Evolutionary conservation across 2,888 invertebrate genomes (phyloP).

Genomic region (Anticlea derivata): DNA sequence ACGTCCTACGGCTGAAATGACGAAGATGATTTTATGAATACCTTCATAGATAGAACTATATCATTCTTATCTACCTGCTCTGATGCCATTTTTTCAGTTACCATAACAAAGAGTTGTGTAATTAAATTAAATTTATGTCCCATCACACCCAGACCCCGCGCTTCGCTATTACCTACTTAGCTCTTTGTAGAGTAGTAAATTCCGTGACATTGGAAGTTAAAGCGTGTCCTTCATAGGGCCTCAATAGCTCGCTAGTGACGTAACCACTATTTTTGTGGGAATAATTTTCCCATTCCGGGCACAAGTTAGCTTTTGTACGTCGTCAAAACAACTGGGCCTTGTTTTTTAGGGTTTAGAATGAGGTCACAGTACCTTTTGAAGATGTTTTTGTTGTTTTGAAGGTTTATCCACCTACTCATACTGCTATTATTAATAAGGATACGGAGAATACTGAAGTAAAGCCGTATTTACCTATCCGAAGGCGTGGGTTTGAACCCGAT

Average conservation of each 20-base stretch:
- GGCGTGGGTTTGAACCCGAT: no score
- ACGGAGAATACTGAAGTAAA: no score
- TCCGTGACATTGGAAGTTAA: conserved; percentile 10
- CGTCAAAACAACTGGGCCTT: conserved; percentile 16
- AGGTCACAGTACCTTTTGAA: conserved; percentile 1
- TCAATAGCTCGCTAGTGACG: conserved; percentile 10
- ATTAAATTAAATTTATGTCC: no score
- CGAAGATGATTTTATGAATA: no score
- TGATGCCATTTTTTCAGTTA: no score
- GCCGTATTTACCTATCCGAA: no score
- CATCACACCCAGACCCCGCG: background rate
- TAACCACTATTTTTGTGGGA: conserved; percentile 21
- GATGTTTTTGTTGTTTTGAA: conserved; percentile 7
- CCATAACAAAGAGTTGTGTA: no score
- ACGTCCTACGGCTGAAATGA: no score
- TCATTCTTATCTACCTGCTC: no score
- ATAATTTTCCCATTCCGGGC: conserved; percentile 18
- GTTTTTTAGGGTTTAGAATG: conserved; percentile 3
- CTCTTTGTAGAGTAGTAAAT: conserved; percentile 3
- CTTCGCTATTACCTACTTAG: background rate
- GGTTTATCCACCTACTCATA: background rate
- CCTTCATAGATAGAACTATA: no score
- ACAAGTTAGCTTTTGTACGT: conserved; percentile 13
- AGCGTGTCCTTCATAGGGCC: conserved; percentile 14
- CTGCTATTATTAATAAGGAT: no score